phyloP scores from a whole-genome alignment of 64 coral and sea anemone species.

The Platygyra sinensis region DNA sequence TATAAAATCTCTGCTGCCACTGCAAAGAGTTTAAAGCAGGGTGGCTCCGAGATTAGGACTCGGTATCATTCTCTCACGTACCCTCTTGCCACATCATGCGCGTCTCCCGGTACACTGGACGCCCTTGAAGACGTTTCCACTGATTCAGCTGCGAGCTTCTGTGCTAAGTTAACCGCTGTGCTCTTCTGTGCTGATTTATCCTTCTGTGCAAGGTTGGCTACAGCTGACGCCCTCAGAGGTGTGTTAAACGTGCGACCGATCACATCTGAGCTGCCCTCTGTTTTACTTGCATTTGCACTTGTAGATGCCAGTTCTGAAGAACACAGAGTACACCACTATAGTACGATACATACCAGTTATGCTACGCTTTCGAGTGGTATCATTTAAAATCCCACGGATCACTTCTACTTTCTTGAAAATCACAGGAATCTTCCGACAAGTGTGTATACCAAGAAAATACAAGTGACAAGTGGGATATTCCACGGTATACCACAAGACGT shows the following conservation, averaged over 20 bases:
- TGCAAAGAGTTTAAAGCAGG: no score
- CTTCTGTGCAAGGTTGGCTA: slow-evolving; percentile 81
- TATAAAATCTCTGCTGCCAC: no score
- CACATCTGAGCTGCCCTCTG: slow-evolving; percentile 46
- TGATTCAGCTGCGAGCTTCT: slow-evolving; percentile 70
- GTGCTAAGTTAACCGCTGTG: slow-evolving; percentile 13
- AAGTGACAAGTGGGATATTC: no score
- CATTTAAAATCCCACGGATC: neutral
- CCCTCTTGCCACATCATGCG: slow-evolving; percentile 61
- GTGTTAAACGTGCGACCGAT: slow-evolving; percentile 89
- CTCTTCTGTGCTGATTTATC: slow-evolving; percentile 65
- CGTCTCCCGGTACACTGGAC: slow-evolving; percentile 86
- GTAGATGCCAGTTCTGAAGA: neutral
- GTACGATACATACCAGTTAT: no score
- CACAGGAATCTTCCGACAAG: no score
- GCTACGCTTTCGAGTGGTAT: neutral
- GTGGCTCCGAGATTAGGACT: no score
- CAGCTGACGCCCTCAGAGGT: slow-evolving; percentile 89
- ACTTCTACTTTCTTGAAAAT: neutral
- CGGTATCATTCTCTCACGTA: neutral
- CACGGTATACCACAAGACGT: no score
- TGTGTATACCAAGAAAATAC: no score
- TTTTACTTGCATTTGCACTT: neutral
- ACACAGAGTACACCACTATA: neutral
- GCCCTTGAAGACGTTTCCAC: slow-evolving; percentile 83